Percentiles rank a stretch among this genome's conserved stretches.
Evolutionary conservation across 2,797 vertebrate genomes (phyloP).

Genomic region (Xyrichtys novacula): DNA sequence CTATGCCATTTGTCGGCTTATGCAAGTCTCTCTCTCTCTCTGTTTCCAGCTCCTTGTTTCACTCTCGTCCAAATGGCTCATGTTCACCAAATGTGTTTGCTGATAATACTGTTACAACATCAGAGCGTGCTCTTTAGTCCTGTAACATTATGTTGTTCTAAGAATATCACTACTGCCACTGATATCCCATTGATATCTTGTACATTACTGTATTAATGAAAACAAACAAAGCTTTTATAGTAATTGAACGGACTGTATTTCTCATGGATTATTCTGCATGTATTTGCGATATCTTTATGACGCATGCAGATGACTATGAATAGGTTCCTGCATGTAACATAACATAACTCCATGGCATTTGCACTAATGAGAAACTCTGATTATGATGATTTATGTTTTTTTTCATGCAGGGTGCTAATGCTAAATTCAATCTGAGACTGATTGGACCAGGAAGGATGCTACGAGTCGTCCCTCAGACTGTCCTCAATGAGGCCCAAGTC

Average conservation of each 20-base stretch:
- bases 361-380: conserved; percentile 22
- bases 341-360: conserved; percentile 9
- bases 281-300: conserved; percentile 26
- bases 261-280: conserved; percentile 43
- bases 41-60: conserved; percentile 45
- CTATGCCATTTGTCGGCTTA: conserved; percentile 70
- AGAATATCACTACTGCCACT: conserved; percentile 32
- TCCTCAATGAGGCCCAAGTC: conserved; percentile 97
- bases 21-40: conserved; percentile 51
- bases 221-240: conserved; percentile 54
- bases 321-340: conserved; percentile 26
- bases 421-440: conserved; percentile 94
- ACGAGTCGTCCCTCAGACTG: conserved; percentile 94
- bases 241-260: conserved; percentile 45
- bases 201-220: conserved; percentile 45
- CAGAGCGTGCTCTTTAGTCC: conserved; percentile 21
- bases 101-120: conserved; percentile 60
- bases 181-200: conserved; percentile 52
- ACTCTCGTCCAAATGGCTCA: conserved; percentile 47
- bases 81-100: conserved; percentile 50
- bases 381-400: conserved; percentile 19
- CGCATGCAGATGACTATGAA: conserved; percentile 58
- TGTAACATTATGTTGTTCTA: conserved; percentile 34
- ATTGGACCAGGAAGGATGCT: conserved; percentile 92
- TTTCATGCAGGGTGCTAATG: conserved; percentile 91